phyloP scores from a whole-genome alignment of 2,888 invertebrate species.

The Cistogaster globosa region DNA sequence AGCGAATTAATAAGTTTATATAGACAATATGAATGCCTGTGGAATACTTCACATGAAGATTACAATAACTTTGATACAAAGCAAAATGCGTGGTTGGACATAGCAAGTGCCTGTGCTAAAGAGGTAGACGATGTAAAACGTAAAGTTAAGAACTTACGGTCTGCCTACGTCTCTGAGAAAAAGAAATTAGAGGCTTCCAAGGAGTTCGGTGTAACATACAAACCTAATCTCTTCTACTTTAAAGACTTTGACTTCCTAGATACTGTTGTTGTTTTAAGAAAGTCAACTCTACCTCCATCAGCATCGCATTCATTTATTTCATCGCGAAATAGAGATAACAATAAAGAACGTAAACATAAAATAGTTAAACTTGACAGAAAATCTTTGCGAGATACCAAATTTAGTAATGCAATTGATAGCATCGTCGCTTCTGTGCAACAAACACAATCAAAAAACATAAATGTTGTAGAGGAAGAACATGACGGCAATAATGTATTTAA shows the following conservation, averaged over 20 bases:
- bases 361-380: constrained; percentile 49
- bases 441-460: not conserved
- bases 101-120: constrained; percentile 58
- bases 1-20: constrained; percentile 63
- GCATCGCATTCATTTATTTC: constrained; percentile 8
- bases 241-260: constrained; percentile 67
- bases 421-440: constrained; percentile 52
- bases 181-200: constrained; percentile 68
- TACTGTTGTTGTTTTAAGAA: constrained; percentile 57
- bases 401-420: constrained; percentile 54
- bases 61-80: constrained; percentile 69
- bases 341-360: constrained; percentile 49
- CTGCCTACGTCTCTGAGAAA: constrained; percentile 70
- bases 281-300: constrained; percentile 6
- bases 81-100: constrained; percentile 66
- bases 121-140: constrained; percentile 64
- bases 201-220: constrained; percentile 23
- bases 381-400: constrained; percentile 48
- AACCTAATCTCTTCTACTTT: constrained; percentile 69
- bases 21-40: constrained; percentile 69
- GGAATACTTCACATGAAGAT: constrained; percentile 66
- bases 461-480: not conserved
- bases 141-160: constrained; percentile 72
- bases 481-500: constrained; percentile 54
- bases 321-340: not conserved